These are phyloP conservation scores for Cecidostiba fungosa DNA, from an alignment of 2,888 invertebrate genomes.

Conservation along the genomic window DNA sequence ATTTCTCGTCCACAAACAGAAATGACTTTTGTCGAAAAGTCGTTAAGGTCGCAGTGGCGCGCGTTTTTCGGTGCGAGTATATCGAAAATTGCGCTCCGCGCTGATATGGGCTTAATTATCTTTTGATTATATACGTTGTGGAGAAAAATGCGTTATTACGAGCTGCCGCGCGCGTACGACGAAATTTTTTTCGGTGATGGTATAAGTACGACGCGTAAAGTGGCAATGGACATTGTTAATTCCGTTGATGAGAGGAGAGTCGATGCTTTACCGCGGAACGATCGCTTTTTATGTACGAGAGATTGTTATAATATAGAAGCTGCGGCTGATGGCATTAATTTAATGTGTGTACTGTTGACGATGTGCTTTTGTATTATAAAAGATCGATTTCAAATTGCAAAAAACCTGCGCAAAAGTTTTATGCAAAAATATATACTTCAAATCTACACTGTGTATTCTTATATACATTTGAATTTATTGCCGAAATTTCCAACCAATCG, in stretches of 20 bases:
- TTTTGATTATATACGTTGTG: slow-evolving; percentile 49
- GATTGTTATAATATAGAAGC: slow-evolving; percentile 15
- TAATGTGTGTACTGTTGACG: neutral
- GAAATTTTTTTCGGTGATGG: neutral
- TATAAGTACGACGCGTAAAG: neutral
- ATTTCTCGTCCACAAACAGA: neutral
- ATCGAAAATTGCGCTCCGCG: slow-evolving; percentile 29
- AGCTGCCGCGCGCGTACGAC: slow-evolving; percentile 1
- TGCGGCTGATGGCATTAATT: neutral
- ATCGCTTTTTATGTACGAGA: neutral
- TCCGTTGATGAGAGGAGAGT: neutral
- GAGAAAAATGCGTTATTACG: slow-evolving; percentile 30
- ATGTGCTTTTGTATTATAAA: neutral
- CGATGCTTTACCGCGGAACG: neutral
- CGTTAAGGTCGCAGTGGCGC: slow-evolving; percentile 31
- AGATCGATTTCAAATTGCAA: neutral
- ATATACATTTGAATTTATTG: no score
- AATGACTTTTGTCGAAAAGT: slow-evolving; percentile 58
- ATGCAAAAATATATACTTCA: no score
- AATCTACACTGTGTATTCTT: no score
- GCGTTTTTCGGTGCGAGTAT: neutral
- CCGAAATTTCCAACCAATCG: neutral
- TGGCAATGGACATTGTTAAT: slow-evolving; percentile 42
- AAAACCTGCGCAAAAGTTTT: neutral
- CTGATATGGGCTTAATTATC: slow-evolving; percentile 59